Evolutionary conservation across 2,797 vertebrate genomes (phyloP), one percentile per base, ranked within the genome.

Genomic region (Melopsittacus undulatus): DNA sequence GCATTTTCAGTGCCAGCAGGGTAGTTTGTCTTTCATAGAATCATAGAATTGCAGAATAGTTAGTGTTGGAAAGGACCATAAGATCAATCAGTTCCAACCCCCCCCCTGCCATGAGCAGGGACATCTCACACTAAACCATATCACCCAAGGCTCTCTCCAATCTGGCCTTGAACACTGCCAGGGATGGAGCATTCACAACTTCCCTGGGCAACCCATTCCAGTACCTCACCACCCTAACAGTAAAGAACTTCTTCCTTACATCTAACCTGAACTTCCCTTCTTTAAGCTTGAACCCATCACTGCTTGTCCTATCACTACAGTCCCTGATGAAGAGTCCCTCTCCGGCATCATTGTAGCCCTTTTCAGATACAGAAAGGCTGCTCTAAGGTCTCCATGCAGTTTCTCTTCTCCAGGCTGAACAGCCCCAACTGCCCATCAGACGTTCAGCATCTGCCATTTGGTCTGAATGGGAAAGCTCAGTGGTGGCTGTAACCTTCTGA

Each of bases 401-500:
- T 54, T 56, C 54, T 56, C 6, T 56, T n/a, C 54, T 22, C 32
- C 32, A 56, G 20, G 32, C 32, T n/a, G 32, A n/a, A 22, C 20
- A 56, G 54, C 20, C 20, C 54, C 52, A 56, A 40, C 29, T 59
- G 42, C 13, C 6, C 43, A 36, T 20, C 68, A 40, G 38, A 15
- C 22, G 13, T 15, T 68, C 45, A 54, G 19, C 32, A 24, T 10
- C 13, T 79, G 51, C 30, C 3, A 0, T 42, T 62, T 26, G 49
- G 4, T 45, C 75, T 1, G 1, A 16, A 11, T 45, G 38, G 42
- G 48, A 78, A 20, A 79, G n/a, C 36, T 48, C 3, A 0, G 5
- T 6, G 26, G 10, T 10, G 40, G 10, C 46, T 70, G 32, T 45
- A 84, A 32, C 14, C 5, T 23, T 56, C 23, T 64, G 27, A 34